Conservation (phyloP, 2,113 vertebrate species). For the Dromiciops gliroides region DNA sequence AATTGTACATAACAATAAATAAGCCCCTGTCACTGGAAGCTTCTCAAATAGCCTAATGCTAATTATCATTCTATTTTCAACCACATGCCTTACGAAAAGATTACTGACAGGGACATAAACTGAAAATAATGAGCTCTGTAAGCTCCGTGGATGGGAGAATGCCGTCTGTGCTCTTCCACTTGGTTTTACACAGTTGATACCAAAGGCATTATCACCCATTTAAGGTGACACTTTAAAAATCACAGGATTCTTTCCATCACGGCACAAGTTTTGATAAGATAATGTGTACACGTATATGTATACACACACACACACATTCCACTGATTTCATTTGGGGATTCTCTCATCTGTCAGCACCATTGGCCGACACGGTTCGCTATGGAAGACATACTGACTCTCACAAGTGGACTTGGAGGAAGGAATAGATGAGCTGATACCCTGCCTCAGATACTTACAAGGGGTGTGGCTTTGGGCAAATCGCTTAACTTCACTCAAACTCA, state of each 20-base stretch:
- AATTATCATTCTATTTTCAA: conserved; percentile 74
- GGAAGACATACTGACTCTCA: background rate
- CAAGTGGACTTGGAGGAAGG: background rate
- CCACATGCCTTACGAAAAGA: conserved; percentile 43
- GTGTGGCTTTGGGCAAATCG: background rate
- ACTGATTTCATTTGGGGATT: conserved; percentile 30
- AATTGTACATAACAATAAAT: conserved; percentile 64
- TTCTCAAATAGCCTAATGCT: conserved; percentile 71
- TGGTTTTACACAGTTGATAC: conserved; percentile 39
- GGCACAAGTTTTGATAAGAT: conserved; percentile 32
- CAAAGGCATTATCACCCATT: conserved; percentile 34
- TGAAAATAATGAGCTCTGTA: conserved; percentile 47
- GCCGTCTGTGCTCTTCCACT: conserved; percentile 19
- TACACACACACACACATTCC: background rate
- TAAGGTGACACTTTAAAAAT: conserved; percentile 12
- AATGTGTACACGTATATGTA: background rate
- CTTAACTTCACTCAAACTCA: background rate
- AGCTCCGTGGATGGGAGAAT: conserved; percentile 60
- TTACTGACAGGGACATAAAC: conserved; percentile 44
- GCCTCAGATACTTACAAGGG: background rate
- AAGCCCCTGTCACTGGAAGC: conserved; percentile 63
- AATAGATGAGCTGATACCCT: background rate
- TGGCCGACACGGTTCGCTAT: background rate
- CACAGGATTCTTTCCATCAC: conserved; percentile 7
- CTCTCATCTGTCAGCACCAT: background rate